Conservation (phyloP, 92 coral and sea anemone genomes). For the Palythoa grandiflora region DNA sequence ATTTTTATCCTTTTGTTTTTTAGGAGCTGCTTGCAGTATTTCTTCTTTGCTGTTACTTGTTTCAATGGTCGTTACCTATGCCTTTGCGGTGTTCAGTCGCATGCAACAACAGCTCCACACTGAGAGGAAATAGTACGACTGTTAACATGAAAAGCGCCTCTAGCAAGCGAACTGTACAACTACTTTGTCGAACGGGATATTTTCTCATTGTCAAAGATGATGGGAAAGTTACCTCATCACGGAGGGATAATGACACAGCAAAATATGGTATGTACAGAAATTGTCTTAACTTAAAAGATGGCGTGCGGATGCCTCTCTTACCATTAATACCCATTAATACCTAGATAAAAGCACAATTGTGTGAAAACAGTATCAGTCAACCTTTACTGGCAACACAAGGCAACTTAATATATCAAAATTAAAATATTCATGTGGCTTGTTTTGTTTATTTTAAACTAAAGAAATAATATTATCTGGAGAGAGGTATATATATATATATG, state of each 20-base stretch:
- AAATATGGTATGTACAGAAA: constrained; percentile 7
- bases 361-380: too few species aligned
- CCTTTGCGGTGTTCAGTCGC: not conserved
- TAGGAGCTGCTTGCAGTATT: not conserved
- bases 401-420: too few species aligned
- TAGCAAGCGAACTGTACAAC: constrained; percentile 12
- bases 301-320: not conserved
- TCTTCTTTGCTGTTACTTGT: constrained; percentile 10
- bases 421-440: too few species aligned
- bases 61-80: constrained; percentile 7
- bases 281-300: not conserved
- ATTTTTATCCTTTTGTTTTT: not conserved
- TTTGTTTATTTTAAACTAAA: too few species aligned
- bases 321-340: not conserved
- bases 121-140: not conserved
- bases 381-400: too few species aligned
- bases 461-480: too few species aligned
- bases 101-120: not conserved
- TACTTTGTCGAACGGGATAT: constrained; percentile 20
- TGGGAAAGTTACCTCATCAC: constrained; percentile 17
- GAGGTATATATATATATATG: too few species aligned
- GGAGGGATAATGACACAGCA: not conserved
- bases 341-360: not conserved
- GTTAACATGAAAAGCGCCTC: not conserved
- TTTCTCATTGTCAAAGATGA: constrained; percentile 19